These are phyloP conservation scores for Volucella bombylans DNA, from an alignment of 2,888 invertebrate genomes.

Conservation along the genomic window DNA sequence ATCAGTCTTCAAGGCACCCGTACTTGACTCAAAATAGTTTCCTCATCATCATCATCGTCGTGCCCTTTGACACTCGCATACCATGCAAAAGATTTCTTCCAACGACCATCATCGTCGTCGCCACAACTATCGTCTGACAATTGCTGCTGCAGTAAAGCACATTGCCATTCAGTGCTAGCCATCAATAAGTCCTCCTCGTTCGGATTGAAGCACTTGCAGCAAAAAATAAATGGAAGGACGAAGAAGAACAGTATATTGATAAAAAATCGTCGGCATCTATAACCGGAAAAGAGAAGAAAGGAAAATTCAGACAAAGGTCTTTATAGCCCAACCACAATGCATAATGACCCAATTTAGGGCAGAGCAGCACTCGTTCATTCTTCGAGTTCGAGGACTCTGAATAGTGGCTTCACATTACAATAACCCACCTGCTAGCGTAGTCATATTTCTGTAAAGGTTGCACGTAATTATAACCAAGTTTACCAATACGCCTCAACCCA, in stretches of 20 bases:
- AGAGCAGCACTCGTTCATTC: conserved; percentile 17
- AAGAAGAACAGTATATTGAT: conserved; percentile 77
- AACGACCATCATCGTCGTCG: conserved; percentile 6
- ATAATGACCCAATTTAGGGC: conserved; percentile 40
- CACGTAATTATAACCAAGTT: conserved; percentile 76
- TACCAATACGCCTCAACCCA: conserved; percentile 69
- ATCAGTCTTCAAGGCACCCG: conserved; percentile 38
- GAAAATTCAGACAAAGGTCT: conserved; percentile 29
- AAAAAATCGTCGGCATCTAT: conserved; percentile 75
- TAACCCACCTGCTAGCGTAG: conserved; percentile 74
- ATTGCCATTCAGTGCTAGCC: conserved; percentile 77
- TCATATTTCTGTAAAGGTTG: conserved; percentile 76
- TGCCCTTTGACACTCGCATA: conserved; percentile 7
- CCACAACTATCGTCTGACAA: conserved; percentile 53
- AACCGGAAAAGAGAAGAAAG: conserved; percentile 11
- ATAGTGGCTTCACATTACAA: background rate
- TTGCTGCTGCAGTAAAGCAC: conserved; percentile 67
- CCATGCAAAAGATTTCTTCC: conserved; percentile 27
- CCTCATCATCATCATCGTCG: conserved; percentile 71
- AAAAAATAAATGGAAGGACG: conserved; percentile 76
- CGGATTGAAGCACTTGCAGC: conserved; percentile 78
- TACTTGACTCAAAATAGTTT: conserved; percentile 74
- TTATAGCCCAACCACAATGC: conserved; percentile 38
- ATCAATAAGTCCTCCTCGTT: conserved; percentile 76
- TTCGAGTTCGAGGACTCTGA: conserved; percentile 11